These are phyloP conservation scores for Hydropsyche tenuis DNA, from an alignment of 1,140 invertebrate species.

Conservation along the genomic window DNA sequence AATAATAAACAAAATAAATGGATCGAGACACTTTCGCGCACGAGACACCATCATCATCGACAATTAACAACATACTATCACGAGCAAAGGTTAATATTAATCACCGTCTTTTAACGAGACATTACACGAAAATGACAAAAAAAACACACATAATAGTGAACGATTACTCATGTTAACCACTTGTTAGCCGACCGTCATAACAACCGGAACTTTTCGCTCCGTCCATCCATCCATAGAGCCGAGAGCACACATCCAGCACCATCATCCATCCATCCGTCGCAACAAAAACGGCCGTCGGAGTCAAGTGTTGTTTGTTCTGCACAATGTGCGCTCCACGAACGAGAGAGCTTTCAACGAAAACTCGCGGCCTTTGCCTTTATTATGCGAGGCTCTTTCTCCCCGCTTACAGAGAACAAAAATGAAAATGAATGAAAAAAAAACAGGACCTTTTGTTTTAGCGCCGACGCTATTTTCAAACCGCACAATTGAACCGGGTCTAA, in stretches of 20 bases:
- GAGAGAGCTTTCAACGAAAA: constrained; percentile 37
- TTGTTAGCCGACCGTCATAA: constrained; percentile 39
- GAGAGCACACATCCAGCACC: background rate
- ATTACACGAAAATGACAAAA: background rate
- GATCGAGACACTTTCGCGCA: too few relatives aligned
- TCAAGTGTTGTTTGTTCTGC: constrained; percentile 44
- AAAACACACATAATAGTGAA: background rate
- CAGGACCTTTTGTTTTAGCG: constrained; percentile 43
- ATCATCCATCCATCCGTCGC: constrained; percentile 28
- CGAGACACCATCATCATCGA: too few relatives aligned
- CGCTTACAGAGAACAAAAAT: too few relatives aligned
- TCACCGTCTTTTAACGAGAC: constrained; percentile 3
- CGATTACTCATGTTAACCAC: constrained; percentile 40
- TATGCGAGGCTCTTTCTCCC: background rate
- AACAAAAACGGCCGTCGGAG: constrained; percentile 42
- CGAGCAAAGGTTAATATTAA: constrained; percentile 3
- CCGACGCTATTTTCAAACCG: constrained; percentile 29
- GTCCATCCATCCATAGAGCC: constrained; percentile 18
- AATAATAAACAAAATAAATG: too few relatives aligned
- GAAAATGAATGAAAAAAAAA: background rate
- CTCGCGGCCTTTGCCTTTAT: constrained; percentile 32
- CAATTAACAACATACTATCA: too few relatives aligned
- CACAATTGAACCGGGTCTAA: constrained; percentile 28
- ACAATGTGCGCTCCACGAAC: constrained; percentile 39
- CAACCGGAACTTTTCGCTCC: constrained; percentile 29